phyloP scores from a whole-genome alignment of 64 coral and sea anemone species.

The Anthopleura sola region DNA sequence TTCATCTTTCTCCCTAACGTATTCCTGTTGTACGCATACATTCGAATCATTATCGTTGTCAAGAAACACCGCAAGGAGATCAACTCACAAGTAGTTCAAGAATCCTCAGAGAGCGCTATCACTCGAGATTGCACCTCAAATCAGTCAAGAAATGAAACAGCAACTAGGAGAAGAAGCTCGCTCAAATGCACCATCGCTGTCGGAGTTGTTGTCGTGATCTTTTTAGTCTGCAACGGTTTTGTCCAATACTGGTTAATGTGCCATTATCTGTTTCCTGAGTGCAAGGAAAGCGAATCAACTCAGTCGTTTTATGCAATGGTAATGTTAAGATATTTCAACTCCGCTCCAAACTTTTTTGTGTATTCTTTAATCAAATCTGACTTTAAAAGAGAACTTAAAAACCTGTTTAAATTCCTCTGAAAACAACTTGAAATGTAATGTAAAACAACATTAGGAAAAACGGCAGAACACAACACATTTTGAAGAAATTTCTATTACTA shows the following conservation, averaged over 20 bases:
- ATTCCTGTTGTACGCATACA: slow-evolving; percentile 5
- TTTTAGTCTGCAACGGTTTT: slow-evolving; percentile 7
- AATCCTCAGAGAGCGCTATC: background rate
- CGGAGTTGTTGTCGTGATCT: slow-evolving; percentile 1
- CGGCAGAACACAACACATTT: background rate
- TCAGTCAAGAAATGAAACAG: background rate
- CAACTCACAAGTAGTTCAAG: background rate
- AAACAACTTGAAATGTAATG: background rate
- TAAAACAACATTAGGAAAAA: background rate
- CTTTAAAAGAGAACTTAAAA: background rate
- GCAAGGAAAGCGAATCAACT: slow-evolving; percentile 13
- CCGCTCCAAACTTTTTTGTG: slow-evolving; percentile 25
- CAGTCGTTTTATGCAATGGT: slow-evolving; percentile 9
- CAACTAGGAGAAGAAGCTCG: background rate
- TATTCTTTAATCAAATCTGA: slow-evolving; percentile 26
- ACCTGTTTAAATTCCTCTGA: background rate
- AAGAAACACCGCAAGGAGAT: slow-evolving; percentile 12
- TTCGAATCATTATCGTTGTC: slow-evolving; percentile 17
- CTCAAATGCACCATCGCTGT: background rate
- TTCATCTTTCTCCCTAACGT: slow-evolving; percentile 16
- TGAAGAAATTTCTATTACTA: too few relatives aligned
- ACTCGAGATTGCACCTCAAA: background rate
- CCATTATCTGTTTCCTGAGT: background rate
- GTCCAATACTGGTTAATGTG: slow-evolving; percentile 18
- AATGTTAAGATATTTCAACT: slow-evolving; percentile 15